Evolutionary conservation across 2,888 invertebrate genomes (phyloP).

Genomic region (Microctonus hyperodae): DNA sequence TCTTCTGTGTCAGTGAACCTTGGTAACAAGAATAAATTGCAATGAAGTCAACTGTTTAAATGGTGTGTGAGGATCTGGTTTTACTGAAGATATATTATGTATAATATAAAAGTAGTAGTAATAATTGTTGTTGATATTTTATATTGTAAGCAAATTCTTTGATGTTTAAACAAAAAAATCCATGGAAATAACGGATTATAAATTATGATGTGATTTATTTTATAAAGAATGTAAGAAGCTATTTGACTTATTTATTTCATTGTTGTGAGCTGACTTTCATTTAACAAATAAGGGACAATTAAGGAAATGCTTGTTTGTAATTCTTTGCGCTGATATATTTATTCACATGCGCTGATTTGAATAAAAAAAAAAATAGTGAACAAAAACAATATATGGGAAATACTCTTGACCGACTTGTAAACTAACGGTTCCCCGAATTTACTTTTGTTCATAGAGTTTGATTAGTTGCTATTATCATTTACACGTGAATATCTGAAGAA

Average conservation of each 20-base stretch:
- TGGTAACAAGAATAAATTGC: slow-evolving; percentile 38
- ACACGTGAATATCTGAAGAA: too few relatives aligned
- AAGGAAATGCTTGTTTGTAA: slow-evolving; percentile 1
- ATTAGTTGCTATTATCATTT: too few relatives aligned
- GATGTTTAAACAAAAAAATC: background rate
- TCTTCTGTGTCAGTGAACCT: slow-evolving; percentile 43
- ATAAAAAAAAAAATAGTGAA: slow-evolving; percentile 22
- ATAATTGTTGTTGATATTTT: slow-evolving; percentile 27
- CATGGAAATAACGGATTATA: background rate
- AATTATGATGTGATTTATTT: background rate
- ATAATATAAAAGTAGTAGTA: slow-evolving; percentile 16
- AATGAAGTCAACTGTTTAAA: slow-evolving; percentile 31
- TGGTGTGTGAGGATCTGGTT: slow-evolving; percentile 29
- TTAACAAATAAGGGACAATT: background rate
- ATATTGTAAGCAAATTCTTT: background rate
- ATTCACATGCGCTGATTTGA: slow-evolving; percentile 1
- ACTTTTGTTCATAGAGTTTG: slow-evolving; percentile 24
- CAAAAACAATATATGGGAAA: slow-evolving; percentile 16
- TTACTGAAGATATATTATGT: slow-evolving; percentile 8
- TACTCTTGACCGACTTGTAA: slow-evolving; percentile 37
- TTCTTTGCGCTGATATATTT: background rate
- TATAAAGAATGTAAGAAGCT: background rate
- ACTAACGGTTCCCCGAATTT: slow-evolving; percentile 39
- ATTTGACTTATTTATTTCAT: background rate
- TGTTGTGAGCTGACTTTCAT: background rate